These are phyloP conservation scores for Mus pahari DNA, from an alignment of 2,113 vertebrate species.

Conservation along the genomic window DNA sequence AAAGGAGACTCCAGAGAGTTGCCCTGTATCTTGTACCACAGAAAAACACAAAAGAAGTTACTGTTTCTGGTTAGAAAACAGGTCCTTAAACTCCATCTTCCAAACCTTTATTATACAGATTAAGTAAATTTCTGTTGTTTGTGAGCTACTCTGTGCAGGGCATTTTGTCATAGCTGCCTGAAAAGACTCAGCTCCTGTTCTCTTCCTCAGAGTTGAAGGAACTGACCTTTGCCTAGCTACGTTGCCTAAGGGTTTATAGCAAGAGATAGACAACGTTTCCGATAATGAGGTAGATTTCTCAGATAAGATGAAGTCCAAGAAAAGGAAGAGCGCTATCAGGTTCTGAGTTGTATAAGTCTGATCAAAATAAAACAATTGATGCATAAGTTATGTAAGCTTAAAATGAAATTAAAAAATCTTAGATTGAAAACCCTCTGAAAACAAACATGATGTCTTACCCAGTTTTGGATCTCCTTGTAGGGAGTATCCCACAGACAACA, in stretches of 20 bases:
- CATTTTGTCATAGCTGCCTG: neutral
- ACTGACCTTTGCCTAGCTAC: neutral
- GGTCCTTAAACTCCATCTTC: neutral
- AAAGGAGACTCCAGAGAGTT: neutral
- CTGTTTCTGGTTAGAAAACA: neutral
- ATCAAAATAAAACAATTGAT: conserved; percentile 71
- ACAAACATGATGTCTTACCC: neutral
- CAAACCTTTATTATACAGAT: neutral
- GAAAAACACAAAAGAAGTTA: too few relatives aligned
- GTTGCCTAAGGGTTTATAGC: neutral
- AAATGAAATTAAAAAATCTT: conserved; percentile 46
- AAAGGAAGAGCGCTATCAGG: neutral
- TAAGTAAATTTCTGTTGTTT: neutral
- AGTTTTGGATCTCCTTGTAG: conserved; percentile 6
- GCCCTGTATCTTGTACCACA: neutral
- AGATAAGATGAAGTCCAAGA: conserved; percentile 46
- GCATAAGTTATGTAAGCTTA: conserved; percentile 45
- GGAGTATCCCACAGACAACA: neutral
- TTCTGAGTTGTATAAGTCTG: conserved; percentile 47
- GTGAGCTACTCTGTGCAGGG: too few relatives aligned
- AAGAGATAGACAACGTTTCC: neutral
- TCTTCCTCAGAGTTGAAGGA: neutral
- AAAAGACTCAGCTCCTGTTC: neutral
- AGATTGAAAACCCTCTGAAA: conserved; percentile 46
- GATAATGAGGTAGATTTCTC: conserved; percentile 38